Base-by-base conservation (phyloP, 2,797 vertebrate genomes). In the Tapera naevia region DNA sequence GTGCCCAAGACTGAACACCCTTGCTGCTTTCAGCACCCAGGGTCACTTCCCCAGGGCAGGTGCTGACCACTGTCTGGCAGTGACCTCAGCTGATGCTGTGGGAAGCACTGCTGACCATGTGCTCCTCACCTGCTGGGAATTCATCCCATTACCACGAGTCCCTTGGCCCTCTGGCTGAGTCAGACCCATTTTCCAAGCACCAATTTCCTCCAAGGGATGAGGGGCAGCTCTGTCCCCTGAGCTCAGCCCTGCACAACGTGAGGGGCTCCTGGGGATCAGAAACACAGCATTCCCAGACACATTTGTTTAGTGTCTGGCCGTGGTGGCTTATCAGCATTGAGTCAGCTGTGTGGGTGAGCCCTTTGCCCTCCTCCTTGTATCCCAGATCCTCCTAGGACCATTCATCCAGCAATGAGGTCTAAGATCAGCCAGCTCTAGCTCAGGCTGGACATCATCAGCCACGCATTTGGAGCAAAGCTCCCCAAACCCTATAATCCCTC, bases 331-430 rank as follows among this genome's bases (percentile, higher is more conserved):
- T 88, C 86, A 70, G 61, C 61, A 11, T 11, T 64, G 71, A 82
- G 89, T 91, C 86, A 89, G 41, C 28, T 24, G 66, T 14, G 89
- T 79, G 89, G 76, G 66, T 50, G 81, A 94, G 61, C 35, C 45
- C 32, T 73, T 25, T 45, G 51, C 35, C 43, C 33, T 46, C 37
- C 37, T 86, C 23, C 76, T 22, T 27, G 17, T 72, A 39, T 76
- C 81, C 78, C 76, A 53, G 41, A 61, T 69, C 27, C 45, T 89
- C 71, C 35, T 72, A 39, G 56, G 28, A 28, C 56, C 18, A 5
- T 17, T 72, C 2, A 1, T 32, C 45, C 54, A 10, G 48, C 1
- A 3, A 32, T 32, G 27, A 53, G 61, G 60, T 56, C 30, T 32
- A 17, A 33, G 24, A 48, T 17, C 45, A 73, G n/a, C 28, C 57